Evolutionary conservation across 1,140 invertebrate genomes (phyloP).

Genomic region (Diprion similis): DNA sequence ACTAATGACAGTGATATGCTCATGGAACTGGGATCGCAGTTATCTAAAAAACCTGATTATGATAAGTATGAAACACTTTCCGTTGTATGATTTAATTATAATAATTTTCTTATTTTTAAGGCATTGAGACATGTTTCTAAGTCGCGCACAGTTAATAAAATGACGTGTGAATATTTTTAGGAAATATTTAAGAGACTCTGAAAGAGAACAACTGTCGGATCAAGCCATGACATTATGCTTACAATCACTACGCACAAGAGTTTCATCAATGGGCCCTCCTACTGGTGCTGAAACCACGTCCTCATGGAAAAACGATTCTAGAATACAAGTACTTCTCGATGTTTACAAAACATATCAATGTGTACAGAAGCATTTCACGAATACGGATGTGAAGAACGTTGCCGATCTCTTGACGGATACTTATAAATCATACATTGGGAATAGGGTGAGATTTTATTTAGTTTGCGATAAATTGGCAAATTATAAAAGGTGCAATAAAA

Average conservation of each 20-base stretch:
- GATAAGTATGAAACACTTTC: slow-evolving; percentile 71
- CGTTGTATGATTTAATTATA: neutral
- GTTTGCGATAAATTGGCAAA: neutral
- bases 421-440: slow-evolving; percentile 63
- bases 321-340: slow-evolving; percentile 64
- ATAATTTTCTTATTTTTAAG: neutral
- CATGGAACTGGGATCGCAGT: slow-evolving; percentile 79
- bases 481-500: too few species aligned
- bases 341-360: slow-evolving; percentile 69
- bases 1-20: slow-evolving; percentile 82
- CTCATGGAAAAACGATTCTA: slow-evolving; percentile 40
- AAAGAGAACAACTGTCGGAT: slow-evolving; percentile 77
- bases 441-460: slow-evolving; percentile 48
- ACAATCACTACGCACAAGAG: slow-evolving; percentile 65
- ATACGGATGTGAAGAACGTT: slow-evolving; percentile 62
- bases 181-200: slow-evolving; percentile 81
- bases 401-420: slow-evolving; percentile 67
- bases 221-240: slow-evolving; percentile 76
- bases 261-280: slow-evolving; percentile 47
- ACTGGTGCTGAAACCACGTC: slow-evolving; percentile 30
- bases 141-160: neutral
- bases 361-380: slow-evolving; percentile 66
- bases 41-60: slow-evolving; percentile 79
- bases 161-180: slow-evolving; percentile 52
- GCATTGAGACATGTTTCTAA: slow-evolving; percentile 6